phyloP scores from a whole-genome alignment of 2,888 invertebrate genomes.

The Orthonevra nobilis region DNA sequence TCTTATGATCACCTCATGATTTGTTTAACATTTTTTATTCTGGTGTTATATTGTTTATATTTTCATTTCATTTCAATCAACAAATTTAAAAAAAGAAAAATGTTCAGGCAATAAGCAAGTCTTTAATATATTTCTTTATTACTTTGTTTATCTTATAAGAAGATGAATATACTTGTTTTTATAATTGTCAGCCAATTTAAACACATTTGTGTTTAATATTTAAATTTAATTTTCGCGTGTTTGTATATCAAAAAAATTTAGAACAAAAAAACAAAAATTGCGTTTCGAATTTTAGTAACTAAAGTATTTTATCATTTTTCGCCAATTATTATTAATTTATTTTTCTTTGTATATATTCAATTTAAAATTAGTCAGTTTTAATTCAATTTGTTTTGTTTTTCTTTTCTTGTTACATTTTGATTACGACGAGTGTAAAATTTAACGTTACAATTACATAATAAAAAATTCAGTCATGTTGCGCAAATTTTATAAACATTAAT shows the following conservation, averaged over 20 bases:
- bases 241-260: constrained; percentile 22
- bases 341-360: constrained; percentile 34
- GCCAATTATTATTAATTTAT: constrained; percentile 45
- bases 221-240: constrained; percentile 50
- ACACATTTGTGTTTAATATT: constrained; percentile 28
- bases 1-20: constrained; percentile 11
- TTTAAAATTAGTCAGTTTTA: constrained; percentile 58
- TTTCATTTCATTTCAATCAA: constrained; percentile 49
- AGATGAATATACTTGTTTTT: constrained; percentile 33
- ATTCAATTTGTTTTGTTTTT: constrained; percentile 22
- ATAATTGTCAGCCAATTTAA: constrained; percentile 47
- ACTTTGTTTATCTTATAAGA: constrained; percentile 24
- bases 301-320: constrained; percentile 38
- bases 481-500: constrained; percentile 33
- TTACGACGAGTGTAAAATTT: constrained; percentile 64
- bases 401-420: constrained; percentile 54
- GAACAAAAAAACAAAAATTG: constrained; percentile 3
- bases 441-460: constrained; percentile 57
- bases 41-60: constrained; percentile 26
- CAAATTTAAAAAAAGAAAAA: too few species aligned
- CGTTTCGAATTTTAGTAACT: constrained; percentile 48
- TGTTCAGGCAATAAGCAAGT: constrained; percentile 61
- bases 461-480: constrained; percentile 68
- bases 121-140: constrained; percentile 55
- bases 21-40: constrained; percentile 3